These are phyloP conservation scores for Desmophyllum pertusum DNA, from an alignment of 92 coral and sea anemone species.

Conservation along the genomic window DNA sequence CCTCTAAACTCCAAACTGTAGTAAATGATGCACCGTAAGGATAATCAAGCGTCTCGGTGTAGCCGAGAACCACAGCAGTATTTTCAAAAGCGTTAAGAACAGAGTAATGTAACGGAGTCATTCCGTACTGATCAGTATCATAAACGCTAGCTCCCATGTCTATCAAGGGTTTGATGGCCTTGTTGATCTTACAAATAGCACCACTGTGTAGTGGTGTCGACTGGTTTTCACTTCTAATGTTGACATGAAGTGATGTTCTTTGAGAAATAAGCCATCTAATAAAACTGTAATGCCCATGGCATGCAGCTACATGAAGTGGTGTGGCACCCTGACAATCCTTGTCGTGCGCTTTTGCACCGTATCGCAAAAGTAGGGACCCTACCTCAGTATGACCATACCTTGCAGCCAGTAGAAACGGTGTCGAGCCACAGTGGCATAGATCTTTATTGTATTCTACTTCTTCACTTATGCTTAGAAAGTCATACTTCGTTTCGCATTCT, in stretches of 20 bases:
- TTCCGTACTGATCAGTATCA: constrained; percentile 26
- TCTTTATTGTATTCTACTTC: constrained; percentile 3
- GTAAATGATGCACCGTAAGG: neutral
- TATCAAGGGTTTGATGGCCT: constrained; percentile 23
- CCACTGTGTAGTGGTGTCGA: constrained; percentile 59
- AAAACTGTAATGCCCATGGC: constrained; percentile 65
- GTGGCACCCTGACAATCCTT: constrained; percentile 60
- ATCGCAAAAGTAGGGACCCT: constrained; percentile 25
- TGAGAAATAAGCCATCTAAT: constrained; percentile 36
- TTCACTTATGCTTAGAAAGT: neutral
- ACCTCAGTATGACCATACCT: constrained; percentile 42
- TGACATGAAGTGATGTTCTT: neutral
- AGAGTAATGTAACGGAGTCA: constrained; percentile 61
- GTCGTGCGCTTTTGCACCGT: constrained; percentile 44
- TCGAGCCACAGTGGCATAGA: constrained; percentile 30
- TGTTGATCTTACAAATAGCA: constrained; percentile 31
- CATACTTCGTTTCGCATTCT: neutral
- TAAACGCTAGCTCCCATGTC: constrained; percentile 30
- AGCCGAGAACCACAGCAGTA: neutral
- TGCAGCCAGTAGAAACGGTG: constrained; percentile 63
- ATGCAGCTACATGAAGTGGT: constrained; percentile 71
- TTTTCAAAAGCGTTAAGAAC: neutral
- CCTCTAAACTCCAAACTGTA: constrained; percentile 9
- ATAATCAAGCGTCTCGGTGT: neutral
- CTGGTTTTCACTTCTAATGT: constrained; percentile 37